Conservation (phyloP, 2,888 invertebrate species). For the Heliconius charithonia region DNA sequence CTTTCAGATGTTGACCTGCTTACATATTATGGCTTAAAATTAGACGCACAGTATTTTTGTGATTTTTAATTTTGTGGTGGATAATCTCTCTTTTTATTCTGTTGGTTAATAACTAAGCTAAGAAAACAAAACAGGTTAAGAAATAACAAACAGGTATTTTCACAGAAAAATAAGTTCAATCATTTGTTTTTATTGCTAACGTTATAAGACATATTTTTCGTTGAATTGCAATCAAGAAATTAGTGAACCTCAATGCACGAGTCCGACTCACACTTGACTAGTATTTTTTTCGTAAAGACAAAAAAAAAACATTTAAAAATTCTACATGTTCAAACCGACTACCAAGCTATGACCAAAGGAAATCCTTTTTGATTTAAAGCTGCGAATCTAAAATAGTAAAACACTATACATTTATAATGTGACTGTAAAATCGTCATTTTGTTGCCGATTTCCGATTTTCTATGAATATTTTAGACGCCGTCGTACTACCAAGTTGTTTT, state of each 20-base stretch:
- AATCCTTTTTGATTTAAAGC: not conserved
- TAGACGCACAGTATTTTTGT: not conserved
- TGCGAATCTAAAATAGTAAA: not conserved
- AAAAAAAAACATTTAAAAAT: no score
- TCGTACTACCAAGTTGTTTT: slow-evolving; percentile 2
- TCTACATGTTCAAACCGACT: not conserved
- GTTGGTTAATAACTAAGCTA: not conserved
- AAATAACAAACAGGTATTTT: no score
- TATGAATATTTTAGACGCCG: slow-evolving; percentile 29
- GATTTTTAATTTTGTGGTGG: no score
- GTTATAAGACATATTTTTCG: no score
- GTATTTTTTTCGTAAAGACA: no score
- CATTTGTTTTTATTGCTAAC: no score
- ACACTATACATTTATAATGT: slow-evolving; percentile 15
- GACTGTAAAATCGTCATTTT: slow-evolving; percentile 16
- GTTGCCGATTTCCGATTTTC: slow-evolving; percentile 22
- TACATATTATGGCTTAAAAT: not conserved
- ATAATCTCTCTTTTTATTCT: not conserved
- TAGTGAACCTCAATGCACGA: no score
- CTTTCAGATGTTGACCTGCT: slow-evolving; percentile 5
- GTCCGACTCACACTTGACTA: no score
- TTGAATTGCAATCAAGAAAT: no score
- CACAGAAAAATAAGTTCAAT: no score
- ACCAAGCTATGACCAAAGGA: not conserved
- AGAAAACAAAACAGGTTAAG: no score